phyloP scores from a whole-genome alignment of 2,888 invertebrate genomes.

The Lepidocyrtoides sp. region DNA sequence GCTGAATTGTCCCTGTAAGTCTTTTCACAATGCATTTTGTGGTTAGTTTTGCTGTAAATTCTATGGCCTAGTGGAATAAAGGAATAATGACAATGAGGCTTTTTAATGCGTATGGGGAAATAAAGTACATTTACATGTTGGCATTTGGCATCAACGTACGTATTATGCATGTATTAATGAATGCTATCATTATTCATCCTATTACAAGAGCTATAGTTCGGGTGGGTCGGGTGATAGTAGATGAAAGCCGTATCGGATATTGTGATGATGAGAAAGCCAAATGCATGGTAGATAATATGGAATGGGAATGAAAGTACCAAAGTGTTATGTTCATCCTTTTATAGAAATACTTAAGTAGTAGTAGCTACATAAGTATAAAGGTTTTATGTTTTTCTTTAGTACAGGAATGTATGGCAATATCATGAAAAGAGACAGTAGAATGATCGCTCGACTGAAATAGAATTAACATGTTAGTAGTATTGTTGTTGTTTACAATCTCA shows the following conservation, averaged over 20 bases:
- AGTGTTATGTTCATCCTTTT: background rate
- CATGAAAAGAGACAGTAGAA: background rate
- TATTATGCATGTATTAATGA: background rate
- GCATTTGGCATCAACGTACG: background rate
- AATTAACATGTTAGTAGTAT: background rate
- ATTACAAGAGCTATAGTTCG: too few relatives aligned
- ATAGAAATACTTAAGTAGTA: background rate
- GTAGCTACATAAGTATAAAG: background rate
- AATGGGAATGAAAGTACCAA: background rate
- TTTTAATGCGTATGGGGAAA: background rate
- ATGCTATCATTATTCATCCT: background rate
- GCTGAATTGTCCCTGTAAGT: too few relatives aligned
- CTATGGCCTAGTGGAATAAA: background rate
- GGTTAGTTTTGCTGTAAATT: background rate
- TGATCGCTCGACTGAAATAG: background rate
- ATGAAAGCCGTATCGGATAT: background rate
- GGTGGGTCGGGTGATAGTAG: background rate
- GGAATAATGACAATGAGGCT: slow-evolving; percentile 6
- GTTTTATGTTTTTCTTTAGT: background rate
- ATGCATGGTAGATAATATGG: background rate
- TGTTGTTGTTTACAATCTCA: slow-evolving; percentile 1
- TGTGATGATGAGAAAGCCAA: background rate
- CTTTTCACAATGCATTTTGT: slow-evolving; percentile 45
- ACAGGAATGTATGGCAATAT: background rate
- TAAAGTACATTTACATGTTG: background rate